Percentiles rank a stretch among this genome's conserved stretches.
Evolutionary conservation across 2,888 invertebrate genomes (phyloP).

Genomic region (Microplitis manilae): DNA sequence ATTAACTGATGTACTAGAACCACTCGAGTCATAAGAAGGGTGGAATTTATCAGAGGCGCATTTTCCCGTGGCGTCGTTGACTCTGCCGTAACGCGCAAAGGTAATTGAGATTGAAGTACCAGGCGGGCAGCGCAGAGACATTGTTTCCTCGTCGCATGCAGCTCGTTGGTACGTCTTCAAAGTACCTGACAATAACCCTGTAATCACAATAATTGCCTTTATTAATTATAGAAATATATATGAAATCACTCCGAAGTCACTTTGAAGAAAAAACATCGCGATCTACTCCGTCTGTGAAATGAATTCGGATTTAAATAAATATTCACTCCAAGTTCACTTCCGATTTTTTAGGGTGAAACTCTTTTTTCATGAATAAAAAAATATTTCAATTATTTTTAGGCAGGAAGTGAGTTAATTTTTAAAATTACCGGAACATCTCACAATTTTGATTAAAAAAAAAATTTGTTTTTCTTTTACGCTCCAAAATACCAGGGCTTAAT

Average conservation of each 20-base stretch:
- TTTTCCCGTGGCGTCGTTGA: conserved; percentile 74
- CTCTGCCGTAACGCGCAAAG: conserved; percentile 89
- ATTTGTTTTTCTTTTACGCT: too few relatives aligned
- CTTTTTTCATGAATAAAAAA: too few relatives aligned
- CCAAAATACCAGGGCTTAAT: too few relatives aligned
- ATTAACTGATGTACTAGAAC: conserved; percentile 72
- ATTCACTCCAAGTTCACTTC: too few relatives aligned
- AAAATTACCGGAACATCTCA: too few relatives aligned
- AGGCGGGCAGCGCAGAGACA: conserved; percentile 89
- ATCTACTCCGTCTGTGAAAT: too few relatives aligned
- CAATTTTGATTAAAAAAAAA: too few relatives aligned
- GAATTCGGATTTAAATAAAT: too few relatives aligned
- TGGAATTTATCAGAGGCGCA: conserved; percentile 63
- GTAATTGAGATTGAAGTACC: conserved; percentile 94
- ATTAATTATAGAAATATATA: conserved; percentile 37
- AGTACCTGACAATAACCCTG: conserved; percentile 92
- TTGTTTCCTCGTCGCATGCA: conserved; percentile 92
- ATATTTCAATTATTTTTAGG: too few relatives aligned
- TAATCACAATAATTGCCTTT: conserved; percentile 33
- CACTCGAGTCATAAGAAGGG: conserved; percentile 54
- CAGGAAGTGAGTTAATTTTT: too few relatives aligned
- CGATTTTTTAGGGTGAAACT: too few relatives aligned
- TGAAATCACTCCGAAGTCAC: background rate
- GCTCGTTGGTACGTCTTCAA: conserved; percentile 92
- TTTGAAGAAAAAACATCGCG: background rate